Percentiles rank a stretch among this genome's conserved stretches.
Conservation (phyloP, 2,797 vertebrate species). For the Pyrocephalus nanus region DNA sequence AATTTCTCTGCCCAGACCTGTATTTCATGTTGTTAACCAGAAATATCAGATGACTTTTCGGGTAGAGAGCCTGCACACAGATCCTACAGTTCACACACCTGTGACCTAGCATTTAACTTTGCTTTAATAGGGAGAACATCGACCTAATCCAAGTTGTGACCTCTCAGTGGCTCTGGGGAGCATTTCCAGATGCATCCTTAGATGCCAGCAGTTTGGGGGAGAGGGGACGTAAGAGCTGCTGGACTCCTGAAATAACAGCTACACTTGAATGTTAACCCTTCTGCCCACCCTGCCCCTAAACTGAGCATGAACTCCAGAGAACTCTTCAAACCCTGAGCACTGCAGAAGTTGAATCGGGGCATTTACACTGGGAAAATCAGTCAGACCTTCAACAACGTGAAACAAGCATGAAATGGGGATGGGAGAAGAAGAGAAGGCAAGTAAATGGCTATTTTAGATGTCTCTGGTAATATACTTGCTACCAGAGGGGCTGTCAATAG, state of each 20-base stretch:
- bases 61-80: rapidly evolving
- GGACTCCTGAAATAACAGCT: background rate
- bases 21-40: background rate
- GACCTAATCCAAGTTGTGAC: background rate
- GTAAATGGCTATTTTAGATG: background rate
- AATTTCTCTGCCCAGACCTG: background rate
- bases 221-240: rapidly evolving
- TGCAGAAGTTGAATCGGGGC: background rate
- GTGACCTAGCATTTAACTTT: background rate
- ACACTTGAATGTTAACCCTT: rapidly evolving
- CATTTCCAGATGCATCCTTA: background rate
- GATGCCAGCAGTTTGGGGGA: background rate
- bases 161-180: background rate
- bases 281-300: background rate
- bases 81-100: background rate
- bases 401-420: background rate
- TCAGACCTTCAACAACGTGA: background rate
- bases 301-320: background rate
- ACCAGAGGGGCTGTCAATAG: background rate
- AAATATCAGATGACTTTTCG: background rate
- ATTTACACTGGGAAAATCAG: background rate
- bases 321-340: background rate
- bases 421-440: background rate
- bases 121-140: background rate
- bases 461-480: background rate